These are phyloP conservation scores for Habroteleia sp. DNA, from an alignment of 2,888 invertebrate genomes.

Conservation along the genomic window DNA sequence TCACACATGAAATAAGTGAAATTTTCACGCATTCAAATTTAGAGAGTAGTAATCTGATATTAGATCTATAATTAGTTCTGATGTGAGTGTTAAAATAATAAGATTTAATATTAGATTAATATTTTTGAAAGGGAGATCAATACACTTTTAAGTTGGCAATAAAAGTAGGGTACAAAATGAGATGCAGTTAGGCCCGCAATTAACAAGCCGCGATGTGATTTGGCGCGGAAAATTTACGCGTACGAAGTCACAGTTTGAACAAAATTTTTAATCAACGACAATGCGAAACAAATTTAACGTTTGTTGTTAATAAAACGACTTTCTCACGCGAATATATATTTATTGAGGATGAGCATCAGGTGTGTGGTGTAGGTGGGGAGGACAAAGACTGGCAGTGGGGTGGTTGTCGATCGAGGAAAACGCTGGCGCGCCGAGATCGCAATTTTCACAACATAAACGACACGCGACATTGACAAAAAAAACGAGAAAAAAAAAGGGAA, in stretches of 20 bases:
- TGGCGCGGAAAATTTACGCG: too few relatives aligned
- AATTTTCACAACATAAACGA: constrained; percentile 58
- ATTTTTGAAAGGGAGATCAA: too few relatives aligned
- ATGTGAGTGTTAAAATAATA: too few relatives aligned
- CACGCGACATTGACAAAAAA: constrained; percentile 59
- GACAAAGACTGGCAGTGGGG: constrained; percentile 62
- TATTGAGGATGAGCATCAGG: constrained; percentile 64
- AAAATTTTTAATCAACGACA: constrained; percentile 30
- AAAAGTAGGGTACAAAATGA: too few relatives aligned
- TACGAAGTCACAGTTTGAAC: constrained; percentile 1
- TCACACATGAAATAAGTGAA: too few relatives aligned
- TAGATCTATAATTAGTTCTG: too few relatives aligned
- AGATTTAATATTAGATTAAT: too few relatives aligned
- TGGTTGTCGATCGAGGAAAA: constrained; percentile 62
- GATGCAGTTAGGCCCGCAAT: too few relatives aligned
- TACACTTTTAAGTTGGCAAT: too few relatives aligned
- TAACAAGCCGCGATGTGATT: too few relatives aligned
- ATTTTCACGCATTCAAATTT: too few relatives aligned
- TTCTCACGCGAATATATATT: constrained; percentile 59
- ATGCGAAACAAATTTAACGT: constrained; percentile 21
- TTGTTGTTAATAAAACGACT: constrained; percentile 55
- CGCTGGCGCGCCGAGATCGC: constrained; percentile 53
- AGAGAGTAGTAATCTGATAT: too few relatives aligned
- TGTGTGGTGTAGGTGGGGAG: constrained; percentile 58
- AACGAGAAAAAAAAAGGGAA: constrained; percentile 48